Evolutionary conservation across 35 echinoderm and acorn worm genomes (phyloP).

Genomic region (Apostichopus parvimensis): DNA sequence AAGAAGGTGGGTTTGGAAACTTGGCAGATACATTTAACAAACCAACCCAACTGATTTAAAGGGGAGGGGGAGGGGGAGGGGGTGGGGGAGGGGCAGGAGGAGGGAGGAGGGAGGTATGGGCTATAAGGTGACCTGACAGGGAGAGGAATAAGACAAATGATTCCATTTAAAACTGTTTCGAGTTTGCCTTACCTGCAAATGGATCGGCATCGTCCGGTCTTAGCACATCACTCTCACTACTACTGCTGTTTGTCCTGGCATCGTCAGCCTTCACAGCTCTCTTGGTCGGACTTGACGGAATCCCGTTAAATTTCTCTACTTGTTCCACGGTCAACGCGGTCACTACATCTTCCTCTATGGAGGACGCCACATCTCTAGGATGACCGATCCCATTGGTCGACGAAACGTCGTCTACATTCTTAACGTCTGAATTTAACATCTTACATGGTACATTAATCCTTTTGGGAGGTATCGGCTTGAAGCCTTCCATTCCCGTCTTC

Average conservation of each 20-base stretch:
- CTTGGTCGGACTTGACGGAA: constrained; percentile 33
- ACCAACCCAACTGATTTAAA: constrained; percentile 45
- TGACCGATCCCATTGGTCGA: background rate
- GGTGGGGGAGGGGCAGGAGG: too few species aligned
- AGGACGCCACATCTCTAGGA: background rate
- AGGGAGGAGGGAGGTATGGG: too few species aligned
- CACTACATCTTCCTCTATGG: background rate
- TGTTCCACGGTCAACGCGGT: constrained; percentile 8
- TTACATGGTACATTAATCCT: constrained; percentile 27
- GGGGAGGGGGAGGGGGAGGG: too few species aligned
- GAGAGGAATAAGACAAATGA: too few species aligned
- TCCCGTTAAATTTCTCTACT: constrained; percentile 13
- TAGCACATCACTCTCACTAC: constrained; percentile 70
- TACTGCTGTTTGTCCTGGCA: constrained; percentile 51
- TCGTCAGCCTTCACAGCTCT: constrained; percentile 24
- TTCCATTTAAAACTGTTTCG: too few species aligned
- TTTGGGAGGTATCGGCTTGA: constrained; percentile 8
- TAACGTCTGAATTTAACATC: background rate
- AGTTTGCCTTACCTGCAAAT: constrained; percentile 80
- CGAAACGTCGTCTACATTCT: background rate
- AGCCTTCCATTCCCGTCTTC: background rate
- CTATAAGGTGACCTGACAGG: too few species aligned
- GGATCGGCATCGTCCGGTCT: constrained; percentile 78
- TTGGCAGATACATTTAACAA: too few species aligned
- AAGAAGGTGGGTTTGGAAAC: too few species aligned